Evolutionary conservation across 2,113 vertebrate genomes (phyloP).

Genomic region (Rhinolophus ferrumequinum): DNA sequence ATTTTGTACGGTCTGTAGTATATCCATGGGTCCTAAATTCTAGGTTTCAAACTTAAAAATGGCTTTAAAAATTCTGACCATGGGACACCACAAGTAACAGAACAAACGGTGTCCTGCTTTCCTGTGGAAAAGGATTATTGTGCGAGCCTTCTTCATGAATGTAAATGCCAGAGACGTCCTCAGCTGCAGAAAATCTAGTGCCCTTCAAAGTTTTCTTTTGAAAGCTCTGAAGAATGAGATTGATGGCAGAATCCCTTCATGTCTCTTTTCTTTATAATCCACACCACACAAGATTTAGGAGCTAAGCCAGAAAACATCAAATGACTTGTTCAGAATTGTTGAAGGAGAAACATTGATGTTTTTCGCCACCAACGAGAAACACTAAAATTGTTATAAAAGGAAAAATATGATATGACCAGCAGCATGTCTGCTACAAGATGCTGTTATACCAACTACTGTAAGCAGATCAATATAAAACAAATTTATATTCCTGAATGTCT

Average conservation of each 20-base stretch:
- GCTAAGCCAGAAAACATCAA: conserved; percentile 66
- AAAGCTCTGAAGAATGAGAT: conserved; percentile 35
- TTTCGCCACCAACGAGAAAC: conserved; percentile 58
- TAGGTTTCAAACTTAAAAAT: not conserved
- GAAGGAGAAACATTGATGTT: conserved; percentile 71
- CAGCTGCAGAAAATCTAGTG: not conserved
- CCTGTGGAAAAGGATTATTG: not conserved
- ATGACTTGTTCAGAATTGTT: conserved; percentile 38
- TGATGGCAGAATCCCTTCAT: not conserved
- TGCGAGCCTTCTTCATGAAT: conserved; percentile 1
- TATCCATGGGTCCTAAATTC: not conserved
- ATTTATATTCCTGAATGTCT: conserved; percentile 56
- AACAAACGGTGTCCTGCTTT: not conserved
- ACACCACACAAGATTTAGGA: conserved; percentile 37
- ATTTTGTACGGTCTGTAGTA: not conserved
- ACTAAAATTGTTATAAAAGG: conserved; percentile 70
- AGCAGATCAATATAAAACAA: conserved; percentile 78
- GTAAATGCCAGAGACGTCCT: not conserved
- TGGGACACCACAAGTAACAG: not conserved
- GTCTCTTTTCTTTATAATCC: conserved; percentile 44
- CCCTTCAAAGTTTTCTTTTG: conserved; percentile 34
- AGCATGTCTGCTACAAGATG: conserved; percentile 42
- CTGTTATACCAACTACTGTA: conserved; percentile 51
- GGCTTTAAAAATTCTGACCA: not conserved
- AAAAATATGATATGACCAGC: conserved; percentile 71